Percentiles rank a stretch among this genome's conserved stretches.
Evolutionary conservation across 2,797 vertebrate genomes (phyloP).

Genomic region (Rhynchonycteris naso): DNA sequence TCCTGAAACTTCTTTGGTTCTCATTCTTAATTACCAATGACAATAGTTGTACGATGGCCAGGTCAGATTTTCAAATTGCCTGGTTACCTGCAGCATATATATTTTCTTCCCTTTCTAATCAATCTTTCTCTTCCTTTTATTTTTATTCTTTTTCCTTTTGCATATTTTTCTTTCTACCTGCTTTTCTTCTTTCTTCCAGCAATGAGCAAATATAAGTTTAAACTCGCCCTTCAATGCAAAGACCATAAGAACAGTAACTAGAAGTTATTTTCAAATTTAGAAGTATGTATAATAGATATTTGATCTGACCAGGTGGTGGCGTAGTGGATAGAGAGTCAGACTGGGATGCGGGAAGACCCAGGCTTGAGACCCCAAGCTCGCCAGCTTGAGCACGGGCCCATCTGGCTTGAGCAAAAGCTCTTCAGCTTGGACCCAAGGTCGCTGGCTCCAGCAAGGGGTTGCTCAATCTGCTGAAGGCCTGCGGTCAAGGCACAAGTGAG

Average conservation of each 20-base stretch:
- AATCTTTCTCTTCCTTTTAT: background rate
- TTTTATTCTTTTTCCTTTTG: background rate
- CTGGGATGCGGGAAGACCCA: no score
- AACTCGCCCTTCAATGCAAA: conserved; percentile 26
- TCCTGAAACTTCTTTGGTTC: background rate
- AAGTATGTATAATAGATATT: background rate
- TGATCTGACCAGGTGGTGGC: no score
- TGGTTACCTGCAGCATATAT: background rate
- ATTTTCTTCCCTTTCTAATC: background rate
- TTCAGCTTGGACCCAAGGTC: no score
- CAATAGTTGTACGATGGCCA: background rate
- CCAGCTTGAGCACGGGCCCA: no score
- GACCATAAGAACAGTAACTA: conserved; percentile 26
- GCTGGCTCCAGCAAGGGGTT: no score
- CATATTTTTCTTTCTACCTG: background rate
- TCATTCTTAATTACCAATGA: background rate
- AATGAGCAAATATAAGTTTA: conserved; percentile 18
- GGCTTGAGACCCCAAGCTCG: no score
- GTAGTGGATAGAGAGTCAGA: no score
- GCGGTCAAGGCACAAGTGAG: no score
- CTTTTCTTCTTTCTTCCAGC: background rate
- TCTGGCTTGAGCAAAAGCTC: no score
- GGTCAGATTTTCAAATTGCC: background rate
- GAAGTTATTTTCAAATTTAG: conserved; percentile 51
- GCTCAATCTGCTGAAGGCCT: no score